A percentile compares a stretch with the other conserved stretches of the same genome.
These are phyloP conservation scores for Acanthosoma haemorrhoidale DNA, from an alignment of 2,888 invertebrate genomes.

Conservation along the genomic window DNA sequence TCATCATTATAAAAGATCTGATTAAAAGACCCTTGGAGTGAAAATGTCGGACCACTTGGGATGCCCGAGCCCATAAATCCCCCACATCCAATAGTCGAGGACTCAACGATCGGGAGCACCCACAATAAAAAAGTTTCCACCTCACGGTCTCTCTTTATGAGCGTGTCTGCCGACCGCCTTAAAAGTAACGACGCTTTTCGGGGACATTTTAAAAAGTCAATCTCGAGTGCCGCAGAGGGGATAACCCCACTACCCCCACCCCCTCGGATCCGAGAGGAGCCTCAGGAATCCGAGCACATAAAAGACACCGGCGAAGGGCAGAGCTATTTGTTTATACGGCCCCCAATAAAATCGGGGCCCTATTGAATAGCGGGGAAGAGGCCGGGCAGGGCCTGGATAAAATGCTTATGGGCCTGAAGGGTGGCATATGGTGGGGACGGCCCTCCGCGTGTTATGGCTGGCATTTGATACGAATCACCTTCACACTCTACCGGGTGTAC, in stretches of 20 bases:
- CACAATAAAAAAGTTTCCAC: background rate
- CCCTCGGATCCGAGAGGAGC: background rate
- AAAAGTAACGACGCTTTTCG: background rate
- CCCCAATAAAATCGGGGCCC: slow-evolving; percentile 36
- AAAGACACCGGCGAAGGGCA: slow-evolving; percentile 22
- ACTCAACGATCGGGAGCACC: background rate
- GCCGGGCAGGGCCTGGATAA: background rate
- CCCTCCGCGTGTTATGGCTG: background rate
- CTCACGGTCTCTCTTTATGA: no score
- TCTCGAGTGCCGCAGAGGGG: background rate
- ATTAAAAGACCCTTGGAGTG: no score
- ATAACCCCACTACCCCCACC: background rate
- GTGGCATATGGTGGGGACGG: background rate
- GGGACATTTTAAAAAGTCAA: slow-evolving; percentile 16
- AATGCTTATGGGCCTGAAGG: slow-evolving; percentile 19
- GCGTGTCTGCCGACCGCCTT: background rate
- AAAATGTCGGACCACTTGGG: no score
- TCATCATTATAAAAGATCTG: no score
- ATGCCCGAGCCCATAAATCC: background rate
- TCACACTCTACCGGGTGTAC: background rate
- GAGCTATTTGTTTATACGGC: slow-evolving; percentile 38
- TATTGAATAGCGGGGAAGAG: slow-evolving; percentile 33
- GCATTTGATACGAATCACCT: slow-evolving; percentile 24
- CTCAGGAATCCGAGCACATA: background rate
- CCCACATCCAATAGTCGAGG: background rate